Evolutionary conservation across 2,888 invertebrate genomes (phyloP).

Genomic region (Diaperis boleti): DNA sequence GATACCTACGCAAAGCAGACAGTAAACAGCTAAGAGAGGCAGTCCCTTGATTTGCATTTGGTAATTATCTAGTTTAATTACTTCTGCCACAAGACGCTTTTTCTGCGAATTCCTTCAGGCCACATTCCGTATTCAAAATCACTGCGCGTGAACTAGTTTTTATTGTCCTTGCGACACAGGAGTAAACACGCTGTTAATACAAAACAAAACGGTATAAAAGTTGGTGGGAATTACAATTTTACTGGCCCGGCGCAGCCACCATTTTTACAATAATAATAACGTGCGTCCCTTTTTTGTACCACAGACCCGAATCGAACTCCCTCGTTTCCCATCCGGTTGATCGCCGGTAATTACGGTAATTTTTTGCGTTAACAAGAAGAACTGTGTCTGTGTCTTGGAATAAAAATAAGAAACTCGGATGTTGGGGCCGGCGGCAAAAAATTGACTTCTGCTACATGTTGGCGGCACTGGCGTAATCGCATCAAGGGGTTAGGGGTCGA

Average conservation of each 20-base stretch:
- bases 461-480: slow-evolving; percentile 6
- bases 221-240: too few species aligned
- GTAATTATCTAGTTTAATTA: slow-evolving; percentile 28
- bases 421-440: not conserved
- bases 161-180: not conserved
- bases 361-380: too few species aligned
- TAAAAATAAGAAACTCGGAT: not conserved
- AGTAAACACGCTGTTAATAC: not conserved
- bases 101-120: slow-evolving; percentile 12
- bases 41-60: slow-evolving; percentile 17
- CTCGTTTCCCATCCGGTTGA: too few species aligned
- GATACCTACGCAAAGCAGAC: not conserved
- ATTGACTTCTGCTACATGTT: slow-evolving; percentile 10
- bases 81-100: slow-evolving; percentile 21
- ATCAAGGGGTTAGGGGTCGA: slow-evolving; percentile 6
- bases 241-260: not conserved
- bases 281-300: too few species aligned
- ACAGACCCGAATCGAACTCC: too few species aligned
- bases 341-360: too few species aligned
- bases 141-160: slow-evolving; percentile 2
- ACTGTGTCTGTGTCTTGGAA: too few species aligned
- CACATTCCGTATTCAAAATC: slow-evolving; percentile 16
- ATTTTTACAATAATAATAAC: too few species aligned
- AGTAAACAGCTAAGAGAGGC: slow-evolving; percentile 17
- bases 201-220: not conserved